phyloP scores from a whole-genome alignment of 2,888 invertebrate genomes.

The Calameuta idolon region DNA sequence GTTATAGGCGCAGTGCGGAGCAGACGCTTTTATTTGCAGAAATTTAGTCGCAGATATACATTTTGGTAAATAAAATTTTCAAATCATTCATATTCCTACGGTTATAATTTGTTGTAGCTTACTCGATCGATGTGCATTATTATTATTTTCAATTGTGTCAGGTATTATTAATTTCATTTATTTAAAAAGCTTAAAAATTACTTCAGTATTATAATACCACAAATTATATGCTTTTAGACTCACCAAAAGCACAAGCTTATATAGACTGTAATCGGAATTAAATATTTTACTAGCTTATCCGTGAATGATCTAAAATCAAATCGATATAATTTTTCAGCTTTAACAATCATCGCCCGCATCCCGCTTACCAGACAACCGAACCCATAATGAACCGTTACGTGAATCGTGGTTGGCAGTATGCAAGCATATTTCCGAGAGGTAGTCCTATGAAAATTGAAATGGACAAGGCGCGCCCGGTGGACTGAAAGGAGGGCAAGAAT shows the following conservation, averaged over 20 bases:
- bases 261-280: background rate
- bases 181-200: background rate
- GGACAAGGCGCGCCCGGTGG: background rate
- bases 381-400: background rate
- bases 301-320: background rate
- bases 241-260: background rate
- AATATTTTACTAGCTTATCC: background rate
- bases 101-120: background rate
- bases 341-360: background rate
- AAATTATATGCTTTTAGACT: background rate
- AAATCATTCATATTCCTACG: background rate
- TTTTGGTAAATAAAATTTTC: background rate
- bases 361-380: background rate
- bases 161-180: background rate
- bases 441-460: background rate
- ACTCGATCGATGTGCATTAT: background rate
- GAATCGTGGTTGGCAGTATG: background rate
- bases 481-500: slow-evolving; percentile 6
- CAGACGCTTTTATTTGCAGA: background rate
- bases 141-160: background rate
- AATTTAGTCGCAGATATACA: background rate
- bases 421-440: background rate
- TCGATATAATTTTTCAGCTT: background rate
- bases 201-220: background rate
- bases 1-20: background rate